Conservation (phyloP, 2,797 vertebrate genomes). For the Pseudomugil gertrudae region DNA sequence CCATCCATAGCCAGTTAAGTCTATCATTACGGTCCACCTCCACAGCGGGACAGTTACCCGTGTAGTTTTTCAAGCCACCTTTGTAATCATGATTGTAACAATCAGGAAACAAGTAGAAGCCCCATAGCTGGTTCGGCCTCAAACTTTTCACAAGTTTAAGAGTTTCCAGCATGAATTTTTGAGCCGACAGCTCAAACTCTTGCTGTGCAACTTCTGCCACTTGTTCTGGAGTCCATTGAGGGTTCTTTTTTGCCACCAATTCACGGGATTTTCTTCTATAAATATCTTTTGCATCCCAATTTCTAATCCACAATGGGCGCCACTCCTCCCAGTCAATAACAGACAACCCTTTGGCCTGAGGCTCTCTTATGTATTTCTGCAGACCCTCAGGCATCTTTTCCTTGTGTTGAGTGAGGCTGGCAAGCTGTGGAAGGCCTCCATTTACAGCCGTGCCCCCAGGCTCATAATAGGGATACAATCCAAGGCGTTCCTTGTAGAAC, state of each 20-base stretch:
- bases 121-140: slow-evolving; percentile 92
- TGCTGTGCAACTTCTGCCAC: slow-evolving; percentile 87
- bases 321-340: slow-evolving; percentile 99
- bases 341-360: slow-evolving; percentile 85
- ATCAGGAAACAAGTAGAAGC: slow-evolving; percentile 97
- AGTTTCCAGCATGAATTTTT: slow-evolving; percentile 90
- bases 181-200: slow-evolving; percentile 90
- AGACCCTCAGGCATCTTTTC: slow-evolving; percentile 79
- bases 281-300: slow-evolving; percentile 93
- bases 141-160: slow-evolving; percentile 85
- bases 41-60: slow-evolving; percentile 88
- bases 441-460: slow-evolving; percentile 74
- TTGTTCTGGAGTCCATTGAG: slow-evolving; percentile 77
- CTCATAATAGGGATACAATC: slow-evolving; percentile 89
- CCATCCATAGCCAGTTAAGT: slow-evolving; percentile 93
- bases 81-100: slow-evolving; percentile 97
- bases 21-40: slow-evolving; percentile 90
- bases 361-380: slow-evolving; percentile 87
- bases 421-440: slow-evolving; percentile 90
- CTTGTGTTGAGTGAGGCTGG: slow-evolving; percentile 85
- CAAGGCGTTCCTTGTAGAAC: slow-evolving; percentile 94
- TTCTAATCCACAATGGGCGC: slow-evolving; percentile 96
- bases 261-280: slow-evolving; percentile 86
- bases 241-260: slow-evolving; percentile 82
- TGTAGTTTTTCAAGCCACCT: slow-evolving; percentile 87